phyloP scores from a whole-genome alignment of 2,113 vertebrate species.

The Poecile atricapillus region DNA sequence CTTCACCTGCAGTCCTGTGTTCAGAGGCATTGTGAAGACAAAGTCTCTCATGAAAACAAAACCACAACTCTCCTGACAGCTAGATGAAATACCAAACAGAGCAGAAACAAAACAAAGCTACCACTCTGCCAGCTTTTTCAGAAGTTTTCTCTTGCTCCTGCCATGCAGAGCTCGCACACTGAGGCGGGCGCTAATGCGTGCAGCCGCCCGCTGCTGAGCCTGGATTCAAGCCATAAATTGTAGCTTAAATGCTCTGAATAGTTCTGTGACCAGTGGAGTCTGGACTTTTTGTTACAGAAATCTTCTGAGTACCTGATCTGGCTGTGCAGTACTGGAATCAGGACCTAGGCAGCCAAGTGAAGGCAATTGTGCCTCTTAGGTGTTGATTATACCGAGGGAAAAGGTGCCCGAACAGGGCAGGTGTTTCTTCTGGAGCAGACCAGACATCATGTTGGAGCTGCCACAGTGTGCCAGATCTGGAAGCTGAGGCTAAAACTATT shows the following conservation, averaged over 20 bases:
- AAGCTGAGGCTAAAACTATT: background rate
- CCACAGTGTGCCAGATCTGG: background rate
- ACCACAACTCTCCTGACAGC: background rate
- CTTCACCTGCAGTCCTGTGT: background rate
- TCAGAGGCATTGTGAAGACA: background rate
- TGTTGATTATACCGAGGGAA: background rate
- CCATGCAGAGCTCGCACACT: background rate
- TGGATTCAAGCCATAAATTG: background rate
- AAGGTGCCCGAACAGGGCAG: accelerated
- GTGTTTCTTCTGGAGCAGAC: background rate
- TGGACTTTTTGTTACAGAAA: background rate
- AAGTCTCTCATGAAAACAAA: background rate
- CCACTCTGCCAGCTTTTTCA: background rate
- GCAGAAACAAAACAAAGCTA: background rate
- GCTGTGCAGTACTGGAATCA: background rate
- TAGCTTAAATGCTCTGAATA: background rate
- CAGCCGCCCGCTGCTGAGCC: accelerated
- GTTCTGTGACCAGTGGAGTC: background rate
- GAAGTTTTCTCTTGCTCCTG: background rate
- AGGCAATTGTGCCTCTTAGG: background rate
- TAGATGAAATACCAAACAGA: background rate
- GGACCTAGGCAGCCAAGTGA: background rate
- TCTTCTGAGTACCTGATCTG: background rate
- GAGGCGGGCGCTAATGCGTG: accelerated
- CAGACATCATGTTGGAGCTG: background rate